Conservation (phyloP, 2,113 vertebrate species). For the Callopanchax toddi region DNA sequence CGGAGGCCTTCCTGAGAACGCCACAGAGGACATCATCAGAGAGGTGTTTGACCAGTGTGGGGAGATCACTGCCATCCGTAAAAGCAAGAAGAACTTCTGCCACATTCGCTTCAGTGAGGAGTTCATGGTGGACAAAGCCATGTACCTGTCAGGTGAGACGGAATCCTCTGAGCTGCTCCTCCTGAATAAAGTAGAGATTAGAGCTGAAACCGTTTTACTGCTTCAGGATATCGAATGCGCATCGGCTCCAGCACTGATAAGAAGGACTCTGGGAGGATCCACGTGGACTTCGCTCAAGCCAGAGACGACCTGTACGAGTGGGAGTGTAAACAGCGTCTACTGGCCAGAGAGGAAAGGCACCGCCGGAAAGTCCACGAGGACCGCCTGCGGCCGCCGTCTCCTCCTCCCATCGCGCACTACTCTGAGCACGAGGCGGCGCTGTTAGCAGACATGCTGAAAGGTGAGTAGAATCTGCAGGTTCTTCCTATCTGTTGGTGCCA, state of each 20-base stretch:
- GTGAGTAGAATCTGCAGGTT: constrained; percentile 60
- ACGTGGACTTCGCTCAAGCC: constrained; percentile 94
- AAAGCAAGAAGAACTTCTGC: constrained; percentile 97
- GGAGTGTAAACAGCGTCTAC: constrained; percentile 91
- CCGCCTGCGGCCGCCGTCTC: constrained; percentile 85
- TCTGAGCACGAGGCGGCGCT: constrained; percentile 90
- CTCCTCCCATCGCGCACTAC: constrained; percentile 90
- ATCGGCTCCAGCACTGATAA: constrained; percentile 95
- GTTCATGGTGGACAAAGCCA: constrained; percentile 92
- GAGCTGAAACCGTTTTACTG: neutral
- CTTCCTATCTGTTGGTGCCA: too few relatives aligned
- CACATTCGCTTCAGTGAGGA: constrained; percentile 94
- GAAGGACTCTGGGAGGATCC: constrained; percentile 92
- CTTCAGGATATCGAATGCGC: constrained; percentile 90
- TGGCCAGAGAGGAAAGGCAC: constrained; percentile 90
- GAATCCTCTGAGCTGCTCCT: neutral
- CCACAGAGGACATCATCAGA: constrained; percentile 88
- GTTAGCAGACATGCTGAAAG: constrained; percentile 92
- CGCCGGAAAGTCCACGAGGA: constrained; percentile 87
- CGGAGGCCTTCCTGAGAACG: constrained; percentile 91
- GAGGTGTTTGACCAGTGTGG: constrained; percentile 94
- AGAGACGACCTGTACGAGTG: constrained; percentile 94
- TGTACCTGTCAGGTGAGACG: constrained; percentile 90
- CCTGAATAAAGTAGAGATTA: neutral
- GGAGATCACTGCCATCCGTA: constrained; percentile 91